A percentile compares a stretch with the other conserved stretches of the same genome.
phyloP scores from a whole-genome alignment of 2,797 vertebrate species.

The Jordanella pulchra region DNA sequence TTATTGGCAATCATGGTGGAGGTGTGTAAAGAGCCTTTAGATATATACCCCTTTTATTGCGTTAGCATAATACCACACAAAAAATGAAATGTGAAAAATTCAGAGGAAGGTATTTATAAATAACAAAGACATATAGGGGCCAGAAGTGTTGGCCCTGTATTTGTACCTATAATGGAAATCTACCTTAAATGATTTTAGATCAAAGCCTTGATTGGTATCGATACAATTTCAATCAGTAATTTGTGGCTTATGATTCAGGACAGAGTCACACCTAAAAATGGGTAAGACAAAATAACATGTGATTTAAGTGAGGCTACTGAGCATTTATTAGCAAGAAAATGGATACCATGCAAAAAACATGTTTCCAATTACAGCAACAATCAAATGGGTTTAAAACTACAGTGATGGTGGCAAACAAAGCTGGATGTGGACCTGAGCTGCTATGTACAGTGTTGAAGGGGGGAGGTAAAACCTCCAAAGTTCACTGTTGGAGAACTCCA shows the following conservation, averaged over 20 bases:
- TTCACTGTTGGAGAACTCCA: background rate
- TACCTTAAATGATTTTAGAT: background rate
- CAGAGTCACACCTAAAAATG: background rate
- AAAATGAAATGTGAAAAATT: background rate
- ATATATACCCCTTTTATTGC: background rate
- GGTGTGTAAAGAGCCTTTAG: slow-evolving; percentile 2
- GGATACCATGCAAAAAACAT: background rate
- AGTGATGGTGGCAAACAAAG: too few relatives aligned
- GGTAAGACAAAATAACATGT: background rate
- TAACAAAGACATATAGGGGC: background rate
- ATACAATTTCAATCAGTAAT: background rate
- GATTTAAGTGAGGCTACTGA: background rate
- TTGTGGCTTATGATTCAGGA: background rate
- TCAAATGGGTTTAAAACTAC: background rate
- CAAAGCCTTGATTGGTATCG: background rate
- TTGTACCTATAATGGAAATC: background rate
- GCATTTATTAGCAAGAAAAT: background rate
- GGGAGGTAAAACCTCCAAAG: background rate
- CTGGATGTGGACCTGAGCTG: too few relatives aligned
- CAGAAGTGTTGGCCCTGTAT: background rate
- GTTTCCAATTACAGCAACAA: background rate
- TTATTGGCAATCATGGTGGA: background rate
- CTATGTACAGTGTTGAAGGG: too few relatives aligned
- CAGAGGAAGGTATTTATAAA: background rate
- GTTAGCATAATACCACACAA: background rate